Evolutionary conservation across 2,797 vertebrate genomes (phyloP).

Genomic region (Chelonia mydas): DNA sequence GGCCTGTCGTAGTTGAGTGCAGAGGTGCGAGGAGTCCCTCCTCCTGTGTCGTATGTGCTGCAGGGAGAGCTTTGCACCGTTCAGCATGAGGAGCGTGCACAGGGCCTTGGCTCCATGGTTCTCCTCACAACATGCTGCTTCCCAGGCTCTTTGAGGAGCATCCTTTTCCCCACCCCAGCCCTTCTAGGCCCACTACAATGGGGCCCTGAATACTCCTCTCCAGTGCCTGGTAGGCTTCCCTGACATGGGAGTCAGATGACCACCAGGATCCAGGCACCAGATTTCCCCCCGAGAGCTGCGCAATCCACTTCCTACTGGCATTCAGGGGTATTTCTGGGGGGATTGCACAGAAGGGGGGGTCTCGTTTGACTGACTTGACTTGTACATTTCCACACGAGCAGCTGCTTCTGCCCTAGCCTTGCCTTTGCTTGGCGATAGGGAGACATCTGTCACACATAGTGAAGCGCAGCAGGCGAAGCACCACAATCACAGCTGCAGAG

Average conservation of each 20-base stretch:
- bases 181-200: background rate
- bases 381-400: accelerated
- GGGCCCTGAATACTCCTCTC: background rate
- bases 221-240: background rate
- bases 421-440: background rate
- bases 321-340: background rate
- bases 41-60: background rate
- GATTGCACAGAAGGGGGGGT: background rate
- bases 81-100: background rate
- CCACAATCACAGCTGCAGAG: background rate
- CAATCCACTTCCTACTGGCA: background rate
- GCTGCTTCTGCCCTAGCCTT: background rate
- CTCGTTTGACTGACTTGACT: background rate
- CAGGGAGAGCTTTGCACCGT: background rate
- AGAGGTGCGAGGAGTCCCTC: background rate
- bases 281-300: background rate
- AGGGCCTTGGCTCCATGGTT: background rate
- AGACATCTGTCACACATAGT: background rate
- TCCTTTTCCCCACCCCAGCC: background rate
- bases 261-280: background rate
- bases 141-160: background rate
- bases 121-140: background rate
- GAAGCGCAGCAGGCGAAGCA: background rate
- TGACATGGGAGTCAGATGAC: background rate
- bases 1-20: background rate